Evolutionary conservation across 2,113 vertebrate genomes (phyloP).

Genomic region (Rhea pennata): DNA sequence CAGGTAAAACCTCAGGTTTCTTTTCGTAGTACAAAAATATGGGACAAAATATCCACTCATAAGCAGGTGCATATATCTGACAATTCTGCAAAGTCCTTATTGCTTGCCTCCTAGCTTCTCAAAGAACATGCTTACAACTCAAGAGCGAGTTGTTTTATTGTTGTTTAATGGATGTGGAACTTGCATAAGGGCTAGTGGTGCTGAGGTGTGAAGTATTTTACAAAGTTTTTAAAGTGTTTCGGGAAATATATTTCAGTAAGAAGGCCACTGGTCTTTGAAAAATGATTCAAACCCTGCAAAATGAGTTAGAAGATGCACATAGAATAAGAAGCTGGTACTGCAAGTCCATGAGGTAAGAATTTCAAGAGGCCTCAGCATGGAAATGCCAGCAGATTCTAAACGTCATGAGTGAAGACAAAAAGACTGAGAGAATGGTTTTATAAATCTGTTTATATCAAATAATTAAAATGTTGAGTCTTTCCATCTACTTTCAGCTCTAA

Average conservation of each 20-base stretch:
- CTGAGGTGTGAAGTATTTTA: not conserved
- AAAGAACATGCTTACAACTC: not conserved
- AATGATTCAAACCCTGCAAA: not conserved
- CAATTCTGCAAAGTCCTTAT: not conserved
- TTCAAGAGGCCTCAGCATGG: not conserved
- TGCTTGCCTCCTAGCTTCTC: not conserved
- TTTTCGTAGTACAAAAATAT: slow-evolving; percentile 62
- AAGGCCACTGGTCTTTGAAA: not conserved
- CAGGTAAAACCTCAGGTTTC: slow-evolving; percentile 73
- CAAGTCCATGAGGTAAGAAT: not conserved
- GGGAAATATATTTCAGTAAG: not conserved
- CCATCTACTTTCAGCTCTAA: not conserved
- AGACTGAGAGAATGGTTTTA: not conserved
- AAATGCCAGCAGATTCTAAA: not conserved
- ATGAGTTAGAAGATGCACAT: not conserved
- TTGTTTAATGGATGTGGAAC: not conserved
- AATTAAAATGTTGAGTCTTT: not conserved
- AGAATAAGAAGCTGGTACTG: not conserved
- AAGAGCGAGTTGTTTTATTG: not conserved
- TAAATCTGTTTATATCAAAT: not conserved
- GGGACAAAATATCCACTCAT: slow-evolving; percentile 44
- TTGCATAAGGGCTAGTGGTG: not conserved
- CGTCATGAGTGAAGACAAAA: not conserved
- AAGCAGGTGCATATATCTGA: slow-evolving; percentile 70
- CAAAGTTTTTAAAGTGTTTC: not conserved